Percentiles rank a stretch among this genome's conserved stretches.
Conservation (phyloP, 2,888 invertebrate species). For the Portevinia maculata region DNA sequence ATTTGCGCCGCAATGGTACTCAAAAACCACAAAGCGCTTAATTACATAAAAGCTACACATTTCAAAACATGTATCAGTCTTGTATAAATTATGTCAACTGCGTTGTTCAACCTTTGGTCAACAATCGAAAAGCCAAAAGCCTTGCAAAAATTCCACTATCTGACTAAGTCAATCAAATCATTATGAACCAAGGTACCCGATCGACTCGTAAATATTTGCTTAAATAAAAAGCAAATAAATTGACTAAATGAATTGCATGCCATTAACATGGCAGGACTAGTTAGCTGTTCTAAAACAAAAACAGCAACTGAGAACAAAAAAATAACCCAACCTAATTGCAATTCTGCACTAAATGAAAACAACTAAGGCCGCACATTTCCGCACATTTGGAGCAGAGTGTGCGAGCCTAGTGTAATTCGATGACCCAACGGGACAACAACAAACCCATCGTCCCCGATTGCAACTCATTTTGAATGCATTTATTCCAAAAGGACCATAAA, state of each 20-base stretch:
- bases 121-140: slow-evolving; percentile 16
- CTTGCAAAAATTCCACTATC: background rate
- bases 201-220: slow-evolving; percentile 51
- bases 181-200: slow-evolving; percentile 25
- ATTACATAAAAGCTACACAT: slow-evolving; percentile 35
- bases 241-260: slow-evolving; percentile 54
- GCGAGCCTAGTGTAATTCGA: slow-evolving; percentile 1
- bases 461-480: slow-evolving; percentile 42
- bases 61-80: too few species aligned
- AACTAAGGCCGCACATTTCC: slow-evolving; percentile 27
- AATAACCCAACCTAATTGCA: slow-evolving; percentile 1
- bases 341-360: slow-evolving; percentile 53
- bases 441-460: background rate
- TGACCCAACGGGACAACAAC: slow-evolving; percentile 7
- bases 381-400: background rate
- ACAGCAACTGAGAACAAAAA: slow-evolving; percentile 17
- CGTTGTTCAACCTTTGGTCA: slow-evolving; percentile 16
- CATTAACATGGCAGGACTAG: slow-evolving; percentile 47
- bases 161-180: slow-evolving; percentile 33
- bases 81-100: slow-evolving; percentile 50
- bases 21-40: slow-evolving; percentile 17
- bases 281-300: slow-evolving; percentile 1
- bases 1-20: background rate
- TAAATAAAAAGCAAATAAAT: slow-evolving; percentile 15
- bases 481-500: slow-evolving; percentile 51